Percentiles rank a stretch among this genome's conserved stretches.
Conservation (phyloP, 92 coral and sea anemone genomes). For the Epizoanthus stellaris region DNA sequence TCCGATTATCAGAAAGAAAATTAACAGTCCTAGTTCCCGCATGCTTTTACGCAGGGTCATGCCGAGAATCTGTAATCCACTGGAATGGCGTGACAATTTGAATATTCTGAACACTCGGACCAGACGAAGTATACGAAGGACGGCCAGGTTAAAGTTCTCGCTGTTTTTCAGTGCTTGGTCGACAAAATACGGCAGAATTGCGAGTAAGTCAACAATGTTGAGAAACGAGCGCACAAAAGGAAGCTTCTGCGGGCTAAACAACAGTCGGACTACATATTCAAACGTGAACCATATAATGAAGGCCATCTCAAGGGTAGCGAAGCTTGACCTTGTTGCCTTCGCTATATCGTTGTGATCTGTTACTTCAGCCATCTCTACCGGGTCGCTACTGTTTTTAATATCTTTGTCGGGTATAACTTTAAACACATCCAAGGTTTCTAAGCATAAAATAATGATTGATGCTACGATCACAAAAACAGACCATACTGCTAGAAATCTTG, state of each 20-base stretch:
- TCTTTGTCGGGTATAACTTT: constrained; percentile 58
- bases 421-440: constrained; percentile 90
- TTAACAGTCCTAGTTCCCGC: constrained; percentile 92
- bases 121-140: constrained; percentile 89
- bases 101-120: constrained; percentile 97
- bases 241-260: constrained; percentile 84
- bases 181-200: constrained; percentile 93
- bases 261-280: constrained; percentile 86
- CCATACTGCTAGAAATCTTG: constrained; percentile 85
- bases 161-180: constrained; percentile 78
- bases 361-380: constrained; percentile 51
- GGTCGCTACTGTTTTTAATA: constrained; percentile 67
- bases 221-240: constrained; percentile 82
- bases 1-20: constrained; percentile 88
- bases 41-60: constrained; percentile 88
- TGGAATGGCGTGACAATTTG: constrained; percentile 95
- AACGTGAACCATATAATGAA: constrained; percentile 97
- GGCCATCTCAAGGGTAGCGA: constrained; percentile 80
- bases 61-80: constrained; percentile 96
- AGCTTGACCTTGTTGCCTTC: constrained; percentile 59
- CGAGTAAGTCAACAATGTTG: constrained; percentile 93
- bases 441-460: constrained; percentile 86
- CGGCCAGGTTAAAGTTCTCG: constrained; percentile 84
- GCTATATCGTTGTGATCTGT: constrained; percentile 71
- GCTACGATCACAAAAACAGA: constrained; percentile 92